Evolutionary conservation across 2,888 invertebrate genomes (phyloP), one percentile per base, ranked within the genome.

Genomic region (Drosophila nr. fundita): DNA sequence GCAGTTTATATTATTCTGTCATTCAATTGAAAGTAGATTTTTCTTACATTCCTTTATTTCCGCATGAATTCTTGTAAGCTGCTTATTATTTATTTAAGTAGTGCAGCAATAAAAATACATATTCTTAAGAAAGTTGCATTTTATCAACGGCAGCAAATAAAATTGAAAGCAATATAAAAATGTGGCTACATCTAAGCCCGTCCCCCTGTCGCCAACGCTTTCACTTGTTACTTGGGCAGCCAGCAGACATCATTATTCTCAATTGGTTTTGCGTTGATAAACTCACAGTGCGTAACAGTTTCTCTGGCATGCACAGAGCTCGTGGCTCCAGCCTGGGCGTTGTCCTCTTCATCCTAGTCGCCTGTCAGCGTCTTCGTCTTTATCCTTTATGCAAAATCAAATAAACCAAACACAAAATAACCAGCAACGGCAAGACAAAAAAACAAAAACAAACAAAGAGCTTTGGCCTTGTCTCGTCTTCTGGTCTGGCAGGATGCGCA

Each of bases 241-340:
- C 64, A 66, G 74, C 76, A 88, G 89, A 88, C 86, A 86, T 88
- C 86, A 90, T 86, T 86, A 86, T 90, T 76, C 64, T 78, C 68
- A 66, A 90, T 90, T 86, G 81, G 66, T 64, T 76, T 73, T 75
- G 74, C 83, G 83, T 76, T 78, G 83, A 90, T 88, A 88, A 85
- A 88, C 90, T 90, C 78, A 72, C 76, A 80, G 75, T 80, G 86
- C 89, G 73, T 73, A 73, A 73, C 70, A 67, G 72, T 71, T 73
- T 66, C 58, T 45, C 11, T 27, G 54, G 24, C 4, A n/a, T 18
- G 18, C 55, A 27, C 55, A 1, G 27, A 27, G 55, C 18, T n/a
- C 30, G 21, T 60, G 60, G 42, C 38, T 57, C 54, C 55, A 30
- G 57, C 42, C 40, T 58, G 65, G 38, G 30, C 53, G 60, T 45